phyloP scores from a whole-genome alignment of 2,888 invertebrate species.

The Caenorhabditis panamensis region DNA sequence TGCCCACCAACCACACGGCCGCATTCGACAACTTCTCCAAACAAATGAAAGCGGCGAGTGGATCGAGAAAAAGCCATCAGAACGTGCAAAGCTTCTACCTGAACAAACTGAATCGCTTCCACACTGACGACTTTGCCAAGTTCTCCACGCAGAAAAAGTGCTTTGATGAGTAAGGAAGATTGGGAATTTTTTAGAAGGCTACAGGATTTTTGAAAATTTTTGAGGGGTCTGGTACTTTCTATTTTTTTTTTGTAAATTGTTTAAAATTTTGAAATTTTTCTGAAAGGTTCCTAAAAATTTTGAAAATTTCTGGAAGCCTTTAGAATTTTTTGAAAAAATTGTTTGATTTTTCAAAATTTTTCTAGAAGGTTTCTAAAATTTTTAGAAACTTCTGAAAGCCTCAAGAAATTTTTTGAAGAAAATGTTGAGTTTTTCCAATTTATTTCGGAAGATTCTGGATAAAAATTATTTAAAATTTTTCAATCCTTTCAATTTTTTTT shows the following conservation, averaged over 20 bases:
- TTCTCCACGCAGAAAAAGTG: constrained; percentile 36
- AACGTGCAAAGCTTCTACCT: constrained; percentile 15
- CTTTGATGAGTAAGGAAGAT: constrained; percentile 38
- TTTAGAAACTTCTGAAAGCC: too few relatives aligned
- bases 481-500: neutral
- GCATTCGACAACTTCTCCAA: constrained; percentile 27
- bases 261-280: too few relatives aligned
- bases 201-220: neutral
- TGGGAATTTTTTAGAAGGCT: neutral
- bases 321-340: too few relatives aligned
- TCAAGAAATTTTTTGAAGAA: too few relatives aligned
- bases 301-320: too few relatives aligned
- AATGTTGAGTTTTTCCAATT: too few relatives aligned
- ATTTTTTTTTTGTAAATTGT: neutral
- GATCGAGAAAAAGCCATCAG: constrained; percentile 22
- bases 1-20: constrained; percentile 9
- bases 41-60: constrained; percentile 15
- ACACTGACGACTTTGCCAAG: constrained; percentile 3
- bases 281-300: too few relatives aligned
- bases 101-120: constrained; percentile 24
- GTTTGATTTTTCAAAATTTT: neutral
- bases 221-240: neutral
- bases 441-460: too few relatives aligned
- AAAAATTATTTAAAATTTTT: too few relatives aligned
- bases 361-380: too few relatives aligned